Percentiles rank a stretch among this genome's conserved stretches.
These are phyloP conservation scores for Chlorodrepanis virens DNA, from an alignment of 2,113 vertebrate genomes.

Conservation along the genomic window DNA sequence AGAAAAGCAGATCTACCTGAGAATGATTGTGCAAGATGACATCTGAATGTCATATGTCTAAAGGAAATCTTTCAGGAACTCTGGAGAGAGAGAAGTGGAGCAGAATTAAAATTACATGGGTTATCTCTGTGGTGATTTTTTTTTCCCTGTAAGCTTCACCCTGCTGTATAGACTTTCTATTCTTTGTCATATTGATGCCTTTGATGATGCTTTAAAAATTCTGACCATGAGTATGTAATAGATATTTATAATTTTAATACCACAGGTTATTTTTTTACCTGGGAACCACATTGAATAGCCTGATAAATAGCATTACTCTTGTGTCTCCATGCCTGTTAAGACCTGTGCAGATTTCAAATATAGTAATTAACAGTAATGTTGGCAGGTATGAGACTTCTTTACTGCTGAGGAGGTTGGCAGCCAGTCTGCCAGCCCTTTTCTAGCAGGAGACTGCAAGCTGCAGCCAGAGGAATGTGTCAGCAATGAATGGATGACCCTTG, in stretches of 20 bases:
- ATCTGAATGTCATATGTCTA: neutral
- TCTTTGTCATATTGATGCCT: neutral
- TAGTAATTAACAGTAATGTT: neutral
- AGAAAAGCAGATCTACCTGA: neutral
- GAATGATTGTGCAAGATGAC: neutral
- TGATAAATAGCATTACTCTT: neutral
- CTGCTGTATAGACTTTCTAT: neutral
- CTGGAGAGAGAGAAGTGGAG: neutral
- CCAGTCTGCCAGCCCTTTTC: neutral
- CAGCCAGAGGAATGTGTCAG: constrained; percentile 11
- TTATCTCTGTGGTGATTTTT: neutral
- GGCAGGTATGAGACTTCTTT: neutral
- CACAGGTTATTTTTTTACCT: neutral
- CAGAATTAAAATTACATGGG: neutral
- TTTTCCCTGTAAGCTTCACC: neutral
- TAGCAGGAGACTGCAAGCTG: neutral
- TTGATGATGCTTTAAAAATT: neutral
- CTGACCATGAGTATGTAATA: neutral
- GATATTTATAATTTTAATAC: neutral
- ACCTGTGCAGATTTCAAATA: neutral
- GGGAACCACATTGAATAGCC: neutral
- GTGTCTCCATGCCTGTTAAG: neutral
- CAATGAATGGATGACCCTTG: neutral
- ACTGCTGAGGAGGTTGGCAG: neutral
- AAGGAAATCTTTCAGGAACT: neutral